phyloP scores from a whole-genome alignment of 2,888 invertebrate species.

The Mesoligia furuncula region DNA sequence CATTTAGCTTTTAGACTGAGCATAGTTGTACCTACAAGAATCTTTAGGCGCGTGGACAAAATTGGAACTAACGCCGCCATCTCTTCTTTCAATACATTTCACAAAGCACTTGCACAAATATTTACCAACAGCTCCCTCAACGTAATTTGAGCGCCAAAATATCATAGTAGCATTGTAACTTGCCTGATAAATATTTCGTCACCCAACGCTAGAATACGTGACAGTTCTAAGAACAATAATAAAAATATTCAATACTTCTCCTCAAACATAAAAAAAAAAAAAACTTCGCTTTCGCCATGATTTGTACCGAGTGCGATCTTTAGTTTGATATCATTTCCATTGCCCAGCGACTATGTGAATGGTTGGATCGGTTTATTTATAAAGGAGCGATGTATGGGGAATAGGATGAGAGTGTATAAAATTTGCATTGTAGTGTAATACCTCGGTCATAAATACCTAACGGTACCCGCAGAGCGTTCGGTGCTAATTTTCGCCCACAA shows the following conservation, averaged over 20 bases:
- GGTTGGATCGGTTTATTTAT: constrained; percentile 10
- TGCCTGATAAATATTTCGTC: background rate
- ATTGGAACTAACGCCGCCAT: background rate
- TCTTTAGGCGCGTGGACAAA: background rate
- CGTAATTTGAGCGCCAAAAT: no score
- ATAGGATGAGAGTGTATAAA: constrained; percentile 36
- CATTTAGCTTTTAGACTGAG: background rate
- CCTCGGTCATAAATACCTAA: constrained; percentile 66
- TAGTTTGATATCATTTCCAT: constrained; percentile 35
- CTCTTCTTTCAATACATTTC: background rate
- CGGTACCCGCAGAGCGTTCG: constrained; percentile 60
- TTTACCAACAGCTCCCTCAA: background rate
- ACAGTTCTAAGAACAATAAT: constrained; percentile 18
- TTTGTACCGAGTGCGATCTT: constrained; percentile 11
- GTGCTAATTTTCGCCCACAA: constrained; percentile 48
- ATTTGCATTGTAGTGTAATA: constrained; percentile 54
- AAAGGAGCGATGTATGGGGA: constrained; percentile 53
- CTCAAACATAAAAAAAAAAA: constrained; percentile 7
- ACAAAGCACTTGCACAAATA: no score
- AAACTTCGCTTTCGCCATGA: constrained; percentile 25
- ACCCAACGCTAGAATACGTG: background rate
- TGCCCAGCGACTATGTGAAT: constrained; percentile 28
- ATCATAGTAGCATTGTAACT: background rate
- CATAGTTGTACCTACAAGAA: background rate
- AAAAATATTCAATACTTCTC: constrained; percentile 35